Percentiles rank a stretch among this genome's conserved stretches.
phyloP scores from a whole-genome alignment of 1,140 invertebrate species.

The Lepidurus couesii region DNA sequence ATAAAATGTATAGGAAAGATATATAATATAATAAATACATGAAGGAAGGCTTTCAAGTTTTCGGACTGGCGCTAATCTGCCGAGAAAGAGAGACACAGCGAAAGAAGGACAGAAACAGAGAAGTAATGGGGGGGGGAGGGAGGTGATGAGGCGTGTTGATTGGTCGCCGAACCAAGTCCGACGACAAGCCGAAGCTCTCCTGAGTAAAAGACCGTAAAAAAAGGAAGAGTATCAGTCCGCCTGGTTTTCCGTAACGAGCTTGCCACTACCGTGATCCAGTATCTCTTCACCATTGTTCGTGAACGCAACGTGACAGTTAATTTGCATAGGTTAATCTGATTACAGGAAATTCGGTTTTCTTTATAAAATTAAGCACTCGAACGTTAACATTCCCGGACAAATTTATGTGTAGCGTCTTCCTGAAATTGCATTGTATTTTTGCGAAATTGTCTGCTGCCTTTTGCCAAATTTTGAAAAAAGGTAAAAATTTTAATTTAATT shows the following conservation, averaged over 20 bases:
- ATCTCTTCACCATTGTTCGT: constrained; percentile 11
- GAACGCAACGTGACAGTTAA: not conserved
- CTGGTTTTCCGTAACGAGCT: not conserved
- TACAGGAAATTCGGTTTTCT: too few relatives aligned
- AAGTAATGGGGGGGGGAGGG: not conserved
- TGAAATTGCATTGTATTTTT: too few relatives aligned
- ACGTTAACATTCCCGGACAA: too few relatives aligned
- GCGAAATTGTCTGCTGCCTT: too few relatives aligned
- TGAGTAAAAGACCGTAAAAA: not conserved
- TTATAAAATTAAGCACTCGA: too few relatives aligned
- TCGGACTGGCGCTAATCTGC: not conserved
- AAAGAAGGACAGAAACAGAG: not conserved
- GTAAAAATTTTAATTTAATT: too few relatives aligned
- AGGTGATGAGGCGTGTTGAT: constrained; percentile 9
- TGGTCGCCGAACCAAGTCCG: not conserved
- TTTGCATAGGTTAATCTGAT: not conserved
- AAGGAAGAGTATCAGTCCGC: not conserved
- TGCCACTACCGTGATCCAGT: constrained; percentile 3
- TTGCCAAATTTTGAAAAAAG: too few relatives aligned
- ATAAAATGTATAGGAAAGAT: not conserved
- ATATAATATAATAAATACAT: too few relatives aligned
- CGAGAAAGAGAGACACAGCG: not conserved
- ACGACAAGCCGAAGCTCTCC: not conserved
- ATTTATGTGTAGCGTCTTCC: too few relatives aligned
- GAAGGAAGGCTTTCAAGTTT: not conserved